Evolutionary conservation across 2,888 invertebrate genomes (phyloP).

Genomic region (Corythucha ciliata): DNA sequence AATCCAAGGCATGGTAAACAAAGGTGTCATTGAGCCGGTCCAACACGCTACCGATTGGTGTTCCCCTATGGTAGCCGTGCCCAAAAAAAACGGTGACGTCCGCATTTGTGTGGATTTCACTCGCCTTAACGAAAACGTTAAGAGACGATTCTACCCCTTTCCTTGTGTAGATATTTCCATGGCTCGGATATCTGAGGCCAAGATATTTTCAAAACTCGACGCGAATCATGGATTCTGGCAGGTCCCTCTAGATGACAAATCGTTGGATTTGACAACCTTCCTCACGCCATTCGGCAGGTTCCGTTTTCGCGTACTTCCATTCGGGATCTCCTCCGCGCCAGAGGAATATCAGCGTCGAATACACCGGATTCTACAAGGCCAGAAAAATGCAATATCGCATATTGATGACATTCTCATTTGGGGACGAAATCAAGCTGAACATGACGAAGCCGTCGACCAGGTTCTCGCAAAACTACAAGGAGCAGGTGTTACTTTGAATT

Average conservation of each 20-base stretch:
- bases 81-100: conserved; percentile 7
- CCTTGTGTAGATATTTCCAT: conserved; percentile 12
- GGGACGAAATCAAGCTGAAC: conserved; percentile 29
- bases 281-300: conserved; percentile 19
- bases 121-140: conserved; percentile 13
- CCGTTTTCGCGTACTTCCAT: conserved; percentile 29
- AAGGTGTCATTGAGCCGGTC: conserved; percentile 8
- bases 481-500: conserved; percentile 31
- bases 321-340: conserved; percentile 35
- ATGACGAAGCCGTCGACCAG: conserved; percentile 24
- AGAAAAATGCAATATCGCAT: conserved; percentile 26
- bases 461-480: conserved; percentile 15
- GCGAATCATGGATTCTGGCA: conserved; percentile 22
- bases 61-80: conserved; percentile 16
- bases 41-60: conserved; percentile 20
- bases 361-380: conserved; percentile 3
- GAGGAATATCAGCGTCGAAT: conserved; percentile 36
- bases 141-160: conserved; percentile 10
- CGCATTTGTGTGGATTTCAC: conserved; percentile 21
- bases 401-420: conserved; percentile 36
- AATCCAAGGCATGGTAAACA: conserved; percentile 8
- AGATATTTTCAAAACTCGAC: conserved; percentile 18
- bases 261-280: conserved; percentile 15
- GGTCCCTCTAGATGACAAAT: conserved; percentile 7
- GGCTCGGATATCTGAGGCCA: conserved; percentile 7